Base-by-base conservation (phyloP, 2,113 vertebrate species). In the Orthonyx spaldingii region DNA sequence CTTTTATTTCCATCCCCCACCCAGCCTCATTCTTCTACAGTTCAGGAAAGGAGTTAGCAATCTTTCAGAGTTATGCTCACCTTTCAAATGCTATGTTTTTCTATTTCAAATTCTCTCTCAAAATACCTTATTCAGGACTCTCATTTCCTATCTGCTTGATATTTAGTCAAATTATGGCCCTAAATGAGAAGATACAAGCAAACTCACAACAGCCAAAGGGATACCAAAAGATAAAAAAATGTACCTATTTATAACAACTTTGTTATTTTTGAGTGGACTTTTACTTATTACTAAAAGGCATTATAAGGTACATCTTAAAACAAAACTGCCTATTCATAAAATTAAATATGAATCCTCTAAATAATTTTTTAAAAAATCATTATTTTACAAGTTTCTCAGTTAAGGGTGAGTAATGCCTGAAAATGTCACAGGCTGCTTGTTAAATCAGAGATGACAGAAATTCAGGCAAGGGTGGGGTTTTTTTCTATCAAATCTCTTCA, bases 341-440 rank as follows among this genome's bases (percentile, higher is more conserved):
- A 69, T 57, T 83, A 61, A 96, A 95, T 18, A 74, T 52, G 47
- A 56, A 63, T 93, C 44, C 55, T 17, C 19, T 61, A 87, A 93
- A 94, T 95, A 91, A 92, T 74, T 91, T 37, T 83, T n/a, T 52
- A 90, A 83, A 71, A 94, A 65, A 27, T 59, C 6, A 42, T 89
- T 82, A 84, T 89, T 90, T 89, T 71, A 71, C 13, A 52, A 55
- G 1, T 70, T 94, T 88, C 69, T 28, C 27, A 64, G 26, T 70
- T 59, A 88, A 47, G 37, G 65, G 28, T 91, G 68, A 88, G 57
- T 57, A 87, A 89, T 77, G 3, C 16, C 24, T 42, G 44, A 10
- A 44, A 72, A n/a, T 89, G 64, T 19, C n/a, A 69, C 35, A 8
- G 57, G 39, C 27, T 60, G 17, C 44, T 82, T 94, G 15, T 92